These are phyloP conservation scores for Tachysurus vachellii DNA, from an alignment of 2,113 vertebrate species.

Conservation along the genomic window DNA sequence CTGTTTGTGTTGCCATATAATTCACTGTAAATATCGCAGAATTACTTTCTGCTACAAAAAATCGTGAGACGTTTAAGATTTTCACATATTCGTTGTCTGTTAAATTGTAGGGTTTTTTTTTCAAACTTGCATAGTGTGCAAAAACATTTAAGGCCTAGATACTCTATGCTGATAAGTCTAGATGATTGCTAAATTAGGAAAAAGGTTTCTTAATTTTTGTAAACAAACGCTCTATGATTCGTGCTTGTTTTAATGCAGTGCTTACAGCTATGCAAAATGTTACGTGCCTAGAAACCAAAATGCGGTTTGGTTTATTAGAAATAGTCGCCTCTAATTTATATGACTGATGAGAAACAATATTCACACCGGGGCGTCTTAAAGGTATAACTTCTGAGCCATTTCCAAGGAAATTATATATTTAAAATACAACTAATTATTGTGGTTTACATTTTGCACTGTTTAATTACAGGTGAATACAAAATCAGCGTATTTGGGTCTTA, in stretches of 20 bases:
- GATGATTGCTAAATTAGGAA: not conserved
- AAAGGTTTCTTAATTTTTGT: not conserved
- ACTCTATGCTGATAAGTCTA: not conserved
- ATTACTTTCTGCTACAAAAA: not conserved
- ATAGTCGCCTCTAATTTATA: not conserved
- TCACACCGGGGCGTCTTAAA: not conserved
- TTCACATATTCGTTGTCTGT: not conserved
- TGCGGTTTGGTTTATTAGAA: not conserved
- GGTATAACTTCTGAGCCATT: not conserved
- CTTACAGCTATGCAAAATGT: not conserved
- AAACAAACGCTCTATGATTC: not conserved
- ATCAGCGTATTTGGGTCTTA: constrained; percentile 4
- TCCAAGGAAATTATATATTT: not conserved
- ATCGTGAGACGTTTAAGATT: not conserved
- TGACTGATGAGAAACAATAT: not conserved
- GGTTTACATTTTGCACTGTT: not conserved
- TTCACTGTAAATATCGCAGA: not conserved
- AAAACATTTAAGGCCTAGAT: constrained; percentile 11
- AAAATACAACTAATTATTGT: not conserved
- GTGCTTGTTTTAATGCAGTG: not conserved
- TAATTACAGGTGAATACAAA: not conserved
- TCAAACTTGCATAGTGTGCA: not conserved
- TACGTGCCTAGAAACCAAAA: not conserved
- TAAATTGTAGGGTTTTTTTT: not conserved
- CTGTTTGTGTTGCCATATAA: not conserved